Evolutionary conservation across 2,113 vertebrate genomes (phyloP).

Genomic region (Uria lomvia): DNA sequence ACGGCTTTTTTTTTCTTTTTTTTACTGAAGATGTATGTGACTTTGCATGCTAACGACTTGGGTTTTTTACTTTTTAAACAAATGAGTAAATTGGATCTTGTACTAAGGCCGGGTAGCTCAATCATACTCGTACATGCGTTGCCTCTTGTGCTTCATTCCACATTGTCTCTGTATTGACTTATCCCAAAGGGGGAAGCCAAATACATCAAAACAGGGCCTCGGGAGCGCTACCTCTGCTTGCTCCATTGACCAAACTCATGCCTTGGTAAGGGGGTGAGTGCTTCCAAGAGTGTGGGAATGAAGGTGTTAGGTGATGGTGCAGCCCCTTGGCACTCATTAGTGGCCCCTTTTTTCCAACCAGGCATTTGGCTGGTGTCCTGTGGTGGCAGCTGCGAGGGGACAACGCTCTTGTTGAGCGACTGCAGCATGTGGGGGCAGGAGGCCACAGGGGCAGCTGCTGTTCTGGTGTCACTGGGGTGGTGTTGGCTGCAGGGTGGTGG

Average conservation of each 20-base stretch:
- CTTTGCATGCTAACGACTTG: neutral
- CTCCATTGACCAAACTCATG: accelerated
- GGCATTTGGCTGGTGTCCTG: neutral
- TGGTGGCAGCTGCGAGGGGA: neutral
- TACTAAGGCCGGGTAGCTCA: neutral
- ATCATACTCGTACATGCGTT: accelerated
- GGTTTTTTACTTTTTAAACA: neutral
- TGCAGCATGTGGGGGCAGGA: accelerated
- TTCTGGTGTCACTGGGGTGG: accelerated
- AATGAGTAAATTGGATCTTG: neutral
- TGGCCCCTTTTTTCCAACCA: accelerated
- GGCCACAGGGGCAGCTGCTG: neutral
- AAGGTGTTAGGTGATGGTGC: too few species aligned
- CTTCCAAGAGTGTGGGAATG: accelerated
- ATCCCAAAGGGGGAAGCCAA: accelerated
- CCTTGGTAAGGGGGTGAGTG: accelerated
- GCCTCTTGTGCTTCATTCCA: neutral
- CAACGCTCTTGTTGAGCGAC: neutral
- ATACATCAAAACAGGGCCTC: accelerated
- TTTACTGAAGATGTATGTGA: neutral
- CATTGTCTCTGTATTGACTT: accelerated
- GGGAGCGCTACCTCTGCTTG: too few species aligned
- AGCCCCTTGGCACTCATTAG: accelerated
- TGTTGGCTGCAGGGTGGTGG: accelerated
- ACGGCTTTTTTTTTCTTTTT: neutral